phyloP scores from a whole-genome alignment of 1,140 invertebrate genomes.

The Ganaspis sp. region DNA sequence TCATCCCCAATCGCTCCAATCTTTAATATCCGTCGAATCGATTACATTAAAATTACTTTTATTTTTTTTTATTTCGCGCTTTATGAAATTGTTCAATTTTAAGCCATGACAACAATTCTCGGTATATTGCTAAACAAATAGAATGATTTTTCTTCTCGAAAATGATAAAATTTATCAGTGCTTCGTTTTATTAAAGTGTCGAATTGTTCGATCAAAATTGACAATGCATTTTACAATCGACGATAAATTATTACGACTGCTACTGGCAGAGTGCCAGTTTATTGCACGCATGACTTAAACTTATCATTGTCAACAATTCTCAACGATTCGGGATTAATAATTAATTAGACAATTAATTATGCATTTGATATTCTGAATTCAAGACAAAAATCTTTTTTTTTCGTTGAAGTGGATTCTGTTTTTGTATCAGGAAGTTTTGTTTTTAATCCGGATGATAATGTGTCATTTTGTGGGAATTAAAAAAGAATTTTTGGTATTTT shows the following conservation, averaged over 20 bases:
- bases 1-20: background rate
- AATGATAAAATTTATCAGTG: background rate
- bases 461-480: too few species aligned
- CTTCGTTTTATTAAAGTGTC: background rate
- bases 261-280: slow-evolving; percentile 14
- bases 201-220: background rate
- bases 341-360: background rate
- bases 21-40: slow-evolving; percentile 1
- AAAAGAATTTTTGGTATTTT: too few species aligned
- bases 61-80: background rate
- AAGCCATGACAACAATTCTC: background rate
- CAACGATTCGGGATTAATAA: slow-evolving; percentile 1
- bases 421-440: too few species aligned
- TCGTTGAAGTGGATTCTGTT: too few species aligned
- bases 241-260: background rate
- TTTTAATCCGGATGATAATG: too few species aligned
- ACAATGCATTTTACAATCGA: background rate
- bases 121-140: background rate
- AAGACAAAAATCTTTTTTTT: too few species aligned
- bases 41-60: background rate
- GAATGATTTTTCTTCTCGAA: background rate
- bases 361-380: background rate
- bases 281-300: slow-evolving; percentile 2
- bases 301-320: background rate
- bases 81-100: too few species aligned